Evolutionary conservation across 2,888 invertebrate genomes (phyloP).

Genomic region (Altica lythri): DNA sequence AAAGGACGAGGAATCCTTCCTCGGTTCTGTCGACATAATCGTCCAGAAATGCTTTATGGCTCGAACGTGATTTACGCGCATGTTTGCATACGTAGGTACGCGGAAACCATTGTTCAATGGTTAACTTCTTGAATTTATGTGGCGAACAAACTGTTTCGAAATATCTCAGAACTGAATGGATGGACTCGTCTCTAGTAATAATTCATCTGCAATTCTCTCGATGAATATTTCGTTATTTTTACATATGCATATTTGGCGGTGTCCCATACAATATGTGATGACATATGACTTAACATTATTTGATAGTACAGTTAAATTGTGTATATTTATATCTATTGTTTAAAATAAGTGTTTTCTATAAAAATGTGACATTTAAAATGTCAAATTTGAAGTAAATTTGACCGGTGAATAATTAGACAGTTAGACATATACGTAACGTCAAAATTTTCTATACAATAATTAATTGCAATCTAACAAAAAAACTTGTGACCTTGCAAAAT

Average conservation of each 20-base stretch:
- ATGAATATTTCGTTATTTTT: conserved; percentile 21
- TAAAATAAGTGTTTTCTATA: no score
- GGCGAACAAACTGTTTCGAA: conserved; percentile 35
- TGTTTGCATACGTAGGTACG: conserved; percentile 45
- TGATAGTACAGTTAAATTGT: conserved; percentile 4
- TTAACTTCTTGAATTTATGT: conserved; percentile 44
- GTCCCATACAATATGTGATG: conserved; percentile 11
- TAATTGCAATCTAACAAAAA: no score
- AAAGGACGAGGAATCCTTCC: conserved; percentile 14
- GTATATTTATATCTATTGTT: not conserved
- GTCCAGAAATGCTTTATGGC: conserved; percentile 44
- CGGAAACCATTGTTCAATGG: conserved; percentile 45
- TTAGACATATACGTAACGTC: no score
- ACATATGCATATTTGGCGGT: conserved; percentile 10
- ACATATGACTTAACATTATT: conserved; percentile 6
- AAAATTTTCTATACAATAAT: no score
- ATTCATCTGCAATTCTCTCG: conserved; percentile 20
- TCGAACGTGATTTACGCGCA: conserved; percentile 45
- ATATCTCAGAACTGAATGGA: conserved; percentile 33
- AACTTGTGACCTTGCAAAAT: no score
- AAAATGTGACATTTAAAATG: no score
- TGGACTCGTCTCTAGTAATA: conserved; percentile 28
- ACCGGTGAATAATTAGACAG: no score
- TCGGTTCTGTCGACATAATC: conserved; percentile 31
- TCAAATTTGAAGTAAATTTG: no score